Conservation (phyloP, 2,797 vertebrate species). For the Enteromius argenteus region DNA sequence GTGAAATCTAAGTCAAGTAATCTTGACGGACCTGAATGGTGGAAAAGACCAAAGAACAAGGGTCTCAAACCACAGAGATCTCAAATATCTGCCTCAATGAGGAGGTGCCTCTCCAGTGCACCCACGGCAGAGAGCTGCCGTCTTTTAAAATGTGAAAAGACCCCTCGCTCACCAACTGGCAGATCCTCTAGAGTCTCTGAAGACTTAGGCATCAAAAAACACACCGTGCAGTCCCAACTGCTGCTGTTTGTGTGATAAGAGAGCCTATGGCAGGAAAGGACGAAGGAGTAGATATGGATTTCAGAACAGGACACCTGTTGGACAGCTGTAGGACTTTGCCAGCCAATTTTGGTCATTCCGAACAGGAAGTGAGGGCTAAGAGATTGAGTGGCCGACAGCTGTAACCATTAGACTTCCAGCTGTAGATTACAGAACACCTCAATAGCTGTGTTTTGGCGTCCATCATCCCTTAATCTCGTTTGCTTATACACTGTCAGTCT, state of each 20-base stretch:
- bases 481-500: background rate
- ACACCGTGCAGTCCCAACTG: constrained; percentile 58
- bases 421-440: constrained; percentile 20
- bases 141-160: constrained; percentile 33
- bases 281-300: constrained; percentile 38
- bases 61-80: constrained; percentile 47
- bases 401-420: background rate
- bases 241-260: constrained; percentile 40
- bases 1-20: constrained; percentile 76
- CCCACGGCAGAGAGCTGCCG: constrained; percentile 8
- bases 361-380: constrained; percentile 10
- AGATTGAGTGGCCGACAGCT: background rate
- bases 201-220: constrained; percentile 30
- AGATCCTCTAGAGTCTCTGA: background rate
- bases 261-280: background rate
- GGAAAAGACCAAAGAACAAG: constrained; percentile 65
- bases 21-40: constrained; percentile 67
- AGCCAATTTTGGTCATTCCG: background rate
- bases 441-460: constrained; percentile 63
- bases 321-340: constrained; percentile 64
- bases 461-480: constrained; percentile 19
- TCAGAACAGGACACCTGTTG: constrained; percentile 73
- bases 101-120: background rate
- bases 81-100: constrained; percentile 55
- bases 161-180: constrained; percentile 33